Base-by-base conservation (phyloP, 2,113 vertebrate genomes). In the Fulica atra region DNA sequence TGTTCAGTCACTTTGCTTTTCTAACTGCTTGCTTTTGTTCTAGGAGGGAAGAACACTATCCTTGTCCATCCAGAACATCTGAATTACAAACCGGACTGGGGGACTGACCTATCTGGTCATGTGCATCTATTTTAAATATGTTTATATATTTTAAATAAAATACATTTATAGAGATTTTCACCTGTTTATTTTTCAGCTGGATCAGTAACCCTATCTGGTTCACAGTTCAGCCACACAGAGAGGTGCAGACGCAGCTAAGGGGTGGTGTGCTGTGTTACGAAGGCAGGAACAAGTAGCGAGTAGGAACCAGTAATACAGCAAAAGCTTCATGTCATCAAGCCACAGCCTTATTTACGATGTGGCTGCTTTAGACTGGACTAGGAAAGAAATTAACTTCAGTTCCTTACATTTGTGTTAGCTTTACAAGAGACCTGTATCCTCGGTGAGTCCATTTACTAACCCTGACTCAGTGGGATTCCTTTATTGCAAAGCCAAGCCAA, bases 401-500 rank as follows among this genome's bases (percentile, higher is more conserved):
- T 90, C 86, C 44, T 70, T 33, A 33, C 77, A 33, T 64, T 86
- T 73, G 61, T 38, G 29, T 96, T 72, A 90, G 73, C 85, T 92
- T 69, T 92, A 93, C 65, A 63, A 90, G 48, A 94, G 53, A 72
- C 36, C 51, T 84, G 48, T 28, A 78, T 68, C 48, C 72, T 92
- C 56, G 11, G 0, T 7, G 51, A 78, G 77, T 74, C 82, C 80
- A 80, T 94, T 86, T 25, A 66, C 76, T 60, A 93, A 71, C 85
- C 29, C 2, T 95, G 94, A 97, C 88, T 97, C 93, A 96, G 46
- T 64, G 80, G 0, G 57, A 81, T 89, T 78, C 80, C 79, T 94
- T 81, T 94, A 90, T 90, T 95, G 79, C 80, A 88, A 96, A 94
- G 95, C 93, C 95, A 94, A 91, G 88, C 77, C 92, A 93, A 87